Evolutionary conservation across 2,888 invertebrate species (phyloP), one percentile per base, ranked within the genome.

Genomic region (Diarsia dahlii): DNA sequence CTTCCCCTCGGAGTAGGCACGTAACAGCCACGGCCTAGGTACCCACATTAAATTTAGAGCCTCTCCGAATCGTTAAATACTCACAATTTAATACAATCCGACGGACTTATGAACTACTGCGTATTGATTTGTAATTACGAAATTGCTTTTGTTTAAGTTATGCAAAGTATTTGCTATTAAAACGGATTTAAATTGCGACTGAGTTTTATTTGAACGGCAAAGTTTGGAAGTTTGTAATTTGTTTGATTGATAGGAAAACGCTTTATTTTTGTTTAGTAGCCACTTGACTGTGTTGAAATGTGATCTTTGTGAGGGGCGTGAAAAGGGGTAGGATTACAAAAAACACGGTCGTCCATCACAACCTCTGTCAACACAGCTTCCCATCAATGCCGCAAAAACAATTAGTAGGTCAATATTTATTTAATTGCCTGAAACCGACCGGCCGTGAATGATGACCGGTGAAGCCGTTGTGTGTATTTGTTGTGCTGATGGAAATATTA

Each of bases 331-430:
- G 92, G 91, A 91, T 91, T 90, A 91, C 92, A 94, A 95, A 95
- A 95, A 95, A 91, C 80, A 72, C 83, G 94, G 90, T 95, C 95
- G 93, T 96, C 92, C 92, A 95, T 96, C 95, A 96, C 91, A 79
- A 92, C 92, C 92, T 94, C 92, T 95, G 95, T 96, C 96, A 95
- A 95, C 95, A 93, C 88, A 90, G 91, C 88, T 89, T 89, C 92
- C 92, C 94, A 91, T 94, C 94, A 93, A 94, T 93, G 94, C 94
- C 94, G 93, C 94, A 95, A 95, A 95, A 95, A 95, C 95, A 96
- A 96, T 96, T 95, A 95, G 94, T 94, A 94, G 93, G 94, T 94
- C 95, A 95, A 96, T 96, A 95, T 95, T 95, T 95, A 95, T 96
- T 95, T 95, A 94, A 95, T 95, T 93, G 91, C 92, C 89, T 89